These are phyloP conservation scores for Climacteris rufus DNA, from an alignment of 2,113 vertebrate species.

Conservation along the genomic window DNA sequence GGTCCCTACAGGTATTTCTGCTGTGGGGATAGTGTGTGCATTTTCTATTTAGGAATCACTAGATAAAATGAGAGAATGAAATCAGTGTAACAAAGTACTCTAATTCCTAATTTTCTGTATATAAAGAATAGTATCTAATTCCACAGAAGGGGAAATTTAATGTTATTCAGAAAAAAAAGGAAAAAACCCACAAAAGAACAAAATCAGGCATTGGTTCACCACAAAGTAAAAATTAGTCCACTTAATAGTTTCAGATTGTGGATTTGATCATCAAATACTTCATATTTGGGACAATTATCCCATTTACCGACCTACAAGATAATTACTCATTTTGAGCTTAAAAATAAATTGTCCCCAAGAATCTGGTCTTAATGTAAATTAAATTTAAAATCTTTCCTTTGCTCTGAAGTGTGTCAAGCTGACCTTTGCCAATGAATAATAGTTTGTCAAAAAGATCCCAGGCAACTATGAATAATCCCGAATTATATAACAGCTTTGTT, in stretches of 20 bases:
- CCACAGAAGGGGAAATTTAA: not conserved
- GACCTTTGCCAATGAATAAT: not conserved
- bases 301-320: not conserved
- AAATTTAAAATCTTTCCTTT: not conserved
- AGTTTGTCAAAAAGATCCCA: not conserved
- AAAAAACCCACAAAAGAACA: not conserved
- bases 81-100: not conserved
- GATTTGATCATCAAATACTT: not conserved
- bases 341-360: not conserved
- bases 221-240: not conserved
- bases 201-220: not conserved
- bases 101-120: not conserved
- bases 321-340: not conserved
- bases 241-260: not conserved
- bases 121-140: not conserved
- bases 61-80: not conserved
- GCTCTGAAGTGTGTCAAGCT: not conserved
- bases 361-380: not conserved
- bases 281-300: not conserved
- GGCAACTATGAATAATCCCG: not conserved
- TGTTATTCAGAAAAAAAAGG: not conserved
- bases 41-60: not conserved
- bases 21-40: not conserved
- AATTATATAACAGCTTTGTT: not conserved
- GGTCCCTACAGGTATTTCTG: not conserved